Evolutionary conservation across 2,797 vertebrate genomes (phyloP).

Genomic region (Salmo trutta): DNA sequence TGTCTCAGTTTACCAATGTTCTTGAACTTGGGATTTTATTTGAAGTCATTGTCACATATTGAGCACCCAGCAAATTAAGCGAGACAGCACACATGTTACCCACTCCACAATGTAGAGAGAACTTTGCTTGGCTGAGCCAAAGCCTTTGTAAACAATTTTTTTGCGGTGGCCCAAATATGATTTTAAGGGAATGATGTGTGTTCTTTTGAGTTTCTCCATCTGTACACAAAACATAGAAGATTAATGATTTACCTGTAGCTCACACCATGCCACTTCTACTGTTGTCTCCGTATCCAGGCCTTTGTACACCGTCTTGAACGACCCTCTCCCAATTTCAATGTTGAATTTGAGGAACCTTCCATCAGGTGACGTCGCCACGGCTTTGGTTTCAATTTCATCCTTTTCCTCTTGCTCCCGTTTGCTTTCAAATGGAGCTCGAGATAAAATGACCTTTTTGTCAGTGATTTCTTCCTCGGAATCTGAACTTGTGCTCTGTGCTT

Average conservation of each 20-base stretch:
- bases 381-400: slow-evolving; percentile 73
- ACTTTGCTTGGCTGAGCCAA: too few relatives aligned
- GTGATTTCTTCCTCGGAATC: slow-evolving; percentile 58
- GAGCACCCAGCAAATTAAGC: too few relatives aligned
- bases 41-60: too few relatives aligned
- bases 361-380: slow-evolving; percentile 80
- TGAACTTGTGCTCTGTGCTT: slow-evolving; percentile 46
- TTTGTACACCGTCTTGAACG: slow-evolving; percentile 93
- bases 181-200: neutral
- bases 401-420: slow-evolving; percentile 59
- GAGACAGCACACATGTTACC: too few relatives aligned
- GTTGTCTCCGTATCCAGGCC: slow-evolving; percentile 94
- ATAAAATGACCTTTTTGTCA: slow-evolving; percentile 33
- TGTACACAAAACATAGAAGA: neutral
- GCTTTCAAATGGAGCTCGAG: slow-evolving; percentile 31
- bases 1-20: too few relatives aligned
- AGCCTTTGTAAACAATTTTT: too few relatives aligned
- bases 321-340: slow-evolving; percentile 92
- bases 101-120: too few relatives aligned
- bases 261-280: slow-evolving; percentile 96
- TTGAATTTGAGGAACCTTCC: slow-evolving; percentile 95
- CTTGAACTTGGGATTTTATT: too few relatives aligned
- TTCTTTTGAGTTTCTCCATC: neutral
- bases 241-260: slow-evolving; percentile 83
- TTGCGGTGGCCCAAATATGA: too few relatives aligned